Evolutionary conservation across 2,888 invertebrate species (phyloP), one percentile per base, ranked within the genome.

Genomic region (Cotesia congregata): DNA sequence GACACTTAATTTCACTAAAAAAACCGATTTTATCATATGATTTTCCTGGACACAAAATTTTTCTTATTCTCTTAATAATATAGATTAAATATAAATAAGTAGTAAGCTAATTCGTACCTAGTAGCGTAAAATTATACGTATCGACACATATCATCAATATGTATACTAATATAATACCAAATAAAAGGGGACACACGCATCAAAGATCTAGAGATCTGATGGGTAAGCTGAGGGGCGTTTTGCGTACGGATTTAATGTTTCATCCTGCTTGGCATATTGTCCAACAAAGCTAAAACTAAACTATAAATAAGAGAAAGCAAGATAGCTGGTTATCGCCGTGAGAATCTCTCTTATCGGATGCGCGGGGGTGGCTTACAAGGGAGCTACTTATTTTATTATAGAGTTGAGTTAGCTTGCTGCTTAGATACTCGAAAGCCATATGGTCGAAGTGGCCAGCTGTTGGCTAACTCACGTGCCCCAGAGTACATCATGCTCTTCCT

Each of bases 391-490:
- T 50, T 50, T 12, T 12, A 50, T 50, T 50, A 50, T 50, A 12
- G 9, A 50, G 12, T 2, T 50, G 7, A 50, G 50, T 12, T 50
- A 50, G 50, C 50, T 50, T 12, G 50, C 50, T 50, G 50, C 50
- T 72, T n/a, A 38, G 30, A 50, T 41, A 38, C 20, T 50, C 83
- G 81, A 78, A 82, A 79, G 85, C 87, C 88, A 88, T 88, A 88
- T 88, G 88, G 88, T 80, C 81, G 78, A 79, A 82, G 82, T 83
- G 81, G 85, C 80, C 83, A 83, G 83, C 83, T 83, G 83, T 80
- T 78, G 79, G 78, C 77, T 78, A 75, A 75, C 74, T 75, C 79
- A 76, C 76, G 74, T 72, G 85, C 82, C 75, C 72, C 67, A 76
- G 75, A 69, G 50, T 50, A 50, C 50, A 50, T 50, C 50, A 50